Conservation (phyloP, 2,113 vertebrate species). For the Gracilinanus agilis region DNA sequence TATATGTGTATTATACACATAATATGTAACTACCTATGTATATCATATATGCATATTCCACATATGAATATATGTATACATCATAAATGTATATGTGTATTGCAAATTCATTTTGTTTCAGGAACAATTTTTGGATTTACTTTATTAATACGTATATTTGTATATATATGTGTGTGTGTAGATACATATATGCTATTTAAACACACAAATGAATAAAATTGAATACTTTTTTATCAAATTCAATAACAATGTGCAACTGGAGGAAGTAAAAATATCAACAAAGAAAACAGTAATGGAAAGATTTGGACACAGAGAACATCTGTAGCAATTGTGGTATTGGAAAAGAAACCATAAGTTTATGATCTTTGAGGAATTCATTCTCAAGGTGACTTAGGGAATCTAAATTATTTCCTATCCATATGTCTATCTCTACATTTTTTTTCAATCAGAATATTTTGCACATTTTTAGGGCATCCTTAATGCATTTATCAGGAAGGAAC, state of each 20-base stretch:
- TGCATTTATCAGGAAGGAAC: background rate
- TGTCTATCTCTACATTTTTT: background rate
- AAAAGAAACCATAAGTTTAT: background rate
- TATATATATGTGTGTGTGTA: too few relatives aligned
- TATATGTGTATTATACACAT: background rate
- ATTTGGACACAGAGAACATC: background rate
- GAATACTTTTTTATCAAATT: background rate
- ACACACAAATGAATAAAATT: background rate
- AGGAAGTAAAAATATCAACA: background rate
- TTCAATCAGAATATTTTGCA: background rate
- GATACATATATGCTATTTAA: background rate
- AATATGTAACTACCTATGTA: too few relatives aligned
- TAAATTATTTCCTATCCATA: background rate
- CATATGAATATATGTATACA: background rate
- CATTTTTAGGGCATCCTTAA: background rate
- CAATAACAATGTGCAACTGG: background rate
- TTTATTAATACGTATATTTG: too few relatives aligned
- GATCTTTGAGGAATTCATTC: background rate
- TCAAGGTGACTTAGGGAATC: background rate
- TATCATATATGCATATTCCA: background rate
- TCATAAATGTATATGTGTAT: background rate
- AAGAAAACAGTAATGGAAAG: background rate
- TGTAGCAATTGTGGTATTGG: background rate
- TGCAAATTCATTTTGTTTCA: background rate
- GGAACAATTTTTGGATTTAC: too few relatives aligned